Evolutionary conservation across 1,140 invertebrate genomes (phyloP), one percentile per base, ranked within the genome.

Genomic region (Apis mellifera): DNA sequence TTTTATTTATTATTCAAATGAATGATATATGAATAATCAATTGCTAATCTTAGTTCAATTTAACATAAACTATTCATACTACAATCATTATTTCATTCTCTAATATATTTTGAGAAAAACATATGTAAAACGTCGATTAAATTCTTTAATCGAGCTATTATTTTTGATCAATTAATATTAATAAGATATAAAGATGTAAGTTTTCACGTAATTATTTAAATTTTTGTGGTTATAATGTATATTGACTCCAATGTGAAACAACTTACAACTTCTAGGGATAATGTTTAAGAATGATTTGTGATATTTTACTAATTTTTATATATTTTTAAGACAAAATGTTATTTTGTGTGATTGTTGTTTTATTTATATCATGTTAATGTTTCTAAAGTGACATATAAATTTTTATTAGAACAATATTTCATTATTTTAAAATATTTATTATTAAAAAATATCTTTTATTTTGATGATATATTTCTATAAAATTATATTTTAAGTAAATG

Each of bases 91-190:
- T 88, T 88, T 85, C 83, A 86, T 87, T 86, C 65, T 62, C 26
- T 50, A 48, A 57, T 87, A 77, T 50, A 84, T 80, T 81, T 81
- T 42, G 21, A 42, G 50, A 26, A 17, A 19, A 32, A 23, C 26
- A 26, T 50, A 65, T 83, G 77, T 84, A 84, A 86, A 78, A 84
- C 75, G 72, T 66, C 50, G 55, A 69, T 83, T 76, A 74, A 75
- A 87, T 85, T 87, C 86, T 87, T 88, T 79, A 85, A 87, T 83
- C 71, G 32, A 12, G 50, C 21, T 15, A 77, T 79, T 88, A 88
- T 88, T 88, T 85, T 79, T 85, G 83, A 73, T 26, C 50, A 26
- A 64, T 79, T 26, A 88, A 88, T 88, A 88, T 88, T 88, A 88
- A 88, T 88, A 88, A 87, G 77, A 83, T 87, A 83, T 87, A 87